Percentiles rank a stretch among this genome's conserved stretches.
phyloP scores from a whole-genome alignment of 1,140 invertebrate genomes.

The Lepidurus arcticus region DNA sequence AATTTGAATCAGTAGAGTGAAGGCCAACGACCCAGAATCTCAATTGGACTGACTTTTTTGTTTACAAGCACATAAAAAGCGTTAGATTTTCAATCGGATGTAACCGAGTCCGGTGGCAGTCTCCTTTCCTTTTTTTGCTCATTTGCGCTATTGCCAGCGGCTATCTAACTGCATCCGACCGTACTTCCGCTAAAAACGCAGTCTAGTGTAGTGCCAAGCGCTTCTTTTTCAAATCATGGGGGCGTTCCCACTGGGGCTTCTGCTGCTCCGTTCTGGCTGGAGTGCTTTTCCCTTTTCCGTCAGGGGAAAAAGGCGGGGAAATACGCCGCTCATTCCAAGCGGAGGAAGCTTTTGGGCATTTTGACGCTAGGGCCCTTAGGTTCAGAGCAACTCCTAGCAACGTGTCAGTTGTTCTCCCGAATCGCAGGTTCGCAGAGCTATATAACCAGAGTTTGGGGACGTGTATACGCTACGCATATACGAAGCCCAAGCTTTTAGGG shows the following conservation, averaged over 20 bases:
- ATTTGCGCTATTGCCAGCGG: not conserved
- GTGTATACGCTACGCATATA: not conserved
- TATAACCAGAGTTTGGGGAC: not conserved
- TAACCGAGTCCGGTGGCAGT: too few species aligned
- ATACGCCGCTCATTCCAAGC: too few species aligned
- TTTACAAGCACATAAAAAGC: too few species aligned
- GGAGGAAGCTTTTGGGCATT: too few species aligned
- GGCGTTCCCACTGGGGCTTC: not conserved
- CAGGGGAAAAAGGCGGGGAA: too few species aligned
- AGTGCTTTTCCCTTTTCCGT: too few species aligned
- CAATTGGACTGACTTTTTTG: too few species aligned
- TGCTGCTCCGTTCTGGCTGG: too few species aligned
- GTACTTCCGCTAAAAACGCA: not conserved
- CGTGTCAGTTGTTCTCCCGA: constrained; percentile 14
- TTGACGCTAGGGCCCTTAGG: not conserved
- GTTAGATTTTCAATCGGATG: too few species aligned
- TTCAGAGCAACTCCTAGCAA: not conserved
- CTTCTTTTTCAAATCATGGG: not conserved
- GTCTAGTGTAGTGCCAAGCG: not conserved
- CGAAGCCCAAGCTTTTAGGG: not conserved
- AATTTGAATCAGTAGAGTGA: too few species aligned
- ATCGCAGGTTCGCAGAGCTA: not conserved
- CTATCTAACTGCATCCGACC: constrained; percentile 13
- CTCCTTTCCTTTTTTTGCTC: not conserved
- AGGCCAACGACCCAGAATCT: too few species aligned